These are phyloP conservation scores for Sinocyclocheilus grahami DNA, from an alignment of 2,113 vertebrate species.

Conservation along the genomic window DNA sequence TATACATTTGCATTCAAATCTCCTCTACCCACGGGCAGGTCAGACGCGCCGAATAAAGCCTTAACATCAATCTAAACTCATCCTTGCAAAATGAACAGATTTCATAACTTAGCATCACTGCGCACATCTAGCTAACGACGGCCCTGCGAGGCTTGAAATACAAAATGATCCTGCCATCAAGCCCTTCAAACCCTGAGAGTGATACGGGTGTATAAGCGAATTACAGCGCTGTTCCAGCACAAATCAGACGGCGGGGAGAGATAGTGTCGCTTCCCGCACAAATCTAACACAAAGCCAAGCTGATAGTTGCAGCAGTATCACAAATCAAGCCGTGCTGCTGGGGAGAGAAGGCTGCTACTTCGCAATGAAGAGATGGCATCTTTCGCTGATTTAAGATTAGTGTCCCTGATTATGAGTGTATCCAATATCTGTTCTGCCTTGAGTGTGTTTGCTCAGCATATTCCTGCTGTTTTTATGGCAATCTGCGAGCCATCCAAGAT, in stretches of 20 bases:
- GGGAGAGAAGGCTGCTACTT: constrained; percentile 3
- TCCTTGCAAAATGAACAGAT: constrained; percentile 25
- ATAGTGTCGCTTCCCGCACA: constrained; percentile 34
- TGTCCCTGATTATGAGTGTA: constrained; percentile 48
- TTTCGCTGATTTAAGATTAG: constrained; percentile 40
- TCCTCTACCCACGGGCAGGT: constrained; percentile 29
- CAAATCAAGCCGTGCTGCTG: constrained; percentile 42
- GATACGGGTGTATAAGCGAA: constrained; percentile 35
- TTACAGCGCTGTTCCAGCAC: constrained; percentile 38
- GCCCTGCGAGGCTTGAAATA: constrained; percentile 33
- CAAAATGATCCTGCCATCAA: constrained; percentile 45
- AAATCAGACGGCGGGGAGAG: constrained; percentile 44
- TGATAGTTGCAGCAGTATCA: constrained; percentile 37
- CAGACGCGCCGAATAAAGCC: not conserved
- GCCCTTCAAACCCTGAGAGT: constrained; percentile 31
- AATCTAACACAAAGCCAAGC: constrained; percentile 33
- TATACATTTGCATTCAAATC: constrained; percentile 47
- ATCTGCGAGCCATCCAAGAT: constrained; percentile 4
- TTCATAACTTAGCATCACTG: not conserved
- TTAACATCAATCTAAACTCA: constrained; percentile 44
- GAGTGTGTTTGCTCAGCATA: constrained; percentile 52
- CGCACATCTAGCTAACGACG: constrained; percentile 33
- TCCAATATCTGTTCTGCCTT: constrained; percentile 46
- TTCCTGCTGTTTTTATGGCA: constrained; percentile 38
- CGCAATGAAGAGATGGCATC: constrained; percentile 51